Conservation (phyloP, 2,113 vertebrate genomes). For the Atractosteus spatula region DNA sequence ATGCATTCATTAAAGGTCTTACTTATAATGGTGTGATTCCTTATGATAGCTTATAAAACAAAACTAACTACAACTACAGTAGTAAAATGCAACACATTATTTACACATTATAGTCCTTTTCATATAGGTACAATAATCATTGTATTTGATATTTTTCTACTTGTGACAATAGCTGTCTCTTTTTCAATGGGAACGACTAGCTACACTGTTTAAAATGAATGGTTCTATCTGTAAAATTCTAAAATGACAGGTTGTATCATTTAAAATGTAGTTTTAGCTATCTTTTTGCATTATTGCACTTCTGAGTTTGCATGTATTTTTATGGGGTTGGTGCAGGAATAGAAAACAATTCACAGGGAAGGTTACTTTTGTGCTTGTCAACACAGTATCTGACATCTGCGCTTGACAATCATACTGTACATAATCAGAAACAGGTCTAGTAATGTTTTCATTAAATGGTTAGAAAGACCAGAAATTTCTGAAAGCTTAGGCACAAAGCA, state of each 20-base stretch:
- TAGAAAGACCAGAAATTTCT: constrained; percentile 22
- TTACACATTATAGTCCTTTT: constrained; percentile 58
- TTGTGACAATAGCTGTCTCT: constrained; percentile 32
- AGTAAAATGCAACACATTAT: constrained; percentile 36
- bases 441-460: constrained; percentile 1
- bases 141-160: constrained; percentile 66
- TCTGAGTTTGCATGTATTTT: constrained; percentile 44
- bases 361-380: too few species aligned
- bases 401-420: too few species aligned
- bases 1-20: constrained; percentile 45
- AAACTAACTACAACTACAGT: constrained; percentile 32
- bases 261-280: constrained; percentile 24
- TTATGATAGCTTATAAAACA: constrained; percentile 28
- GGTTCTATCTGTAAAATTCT: constrained; percentile 25
- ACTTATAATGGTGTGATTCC: constrained; percentile 41
- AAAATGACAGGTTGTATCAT: constrained; percentile 18
- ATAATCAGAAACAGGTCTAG: too few species aligned
- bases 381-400: too few species aligned
- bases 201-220: constrained; percentile 32
- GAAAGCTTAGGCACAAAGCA: constrained; percentile 23
- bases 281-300: constrained; percentile 46
- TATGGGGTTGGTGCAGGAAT: constrained; percentile 9
- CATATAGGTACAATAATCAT: constrained; percentile 60
- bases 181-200: constrained; percentile 35
- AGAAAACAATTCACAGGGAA: too few species aligned